These are phyloP conservation scores for Stenchaetothrips biformis DNA, from an alignment of 2,888 invertebrate species.

Conservation along the genomic window DNA sequence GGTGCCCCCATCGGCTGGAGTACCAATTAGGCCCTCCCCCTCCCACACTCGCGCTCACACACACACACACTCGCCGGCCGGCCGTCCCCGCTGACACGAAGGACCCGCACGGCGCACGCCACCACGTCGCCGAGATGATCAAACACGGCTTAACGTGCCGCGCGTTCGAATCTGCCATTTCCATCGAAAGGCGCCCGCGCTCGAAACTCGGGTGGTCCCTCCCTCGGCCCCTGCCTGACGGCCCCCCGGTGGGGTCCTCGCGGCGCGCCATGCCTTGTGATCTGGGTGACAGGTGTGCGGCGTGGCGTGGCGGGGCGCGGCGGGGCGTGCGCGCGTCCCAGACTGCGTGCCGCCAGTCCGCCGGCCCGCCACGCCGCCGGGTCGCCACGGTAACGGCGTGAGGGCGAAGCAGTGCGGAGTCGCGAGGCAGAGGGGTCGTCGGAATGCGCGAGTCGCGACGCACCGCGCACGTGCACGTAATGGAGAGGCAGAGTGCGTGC, in stretches of 20 bases:
- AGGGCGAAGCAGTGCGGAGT: background rate
- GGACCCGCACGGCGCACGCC: no score
- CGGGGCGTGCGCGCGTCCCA: background rate
- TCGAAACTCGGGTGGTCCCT: background rate
- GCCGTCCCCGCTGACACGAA: no score
- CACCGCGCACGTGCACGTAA: background rate
- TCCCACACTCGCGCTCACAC: background rate
- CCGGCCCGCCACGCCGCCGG: background rate
- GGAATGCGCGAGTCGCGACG: background rate
- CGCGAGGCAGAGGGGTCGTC: background rate
- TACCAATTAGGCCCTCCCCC: slow-evolving; percentile 12
- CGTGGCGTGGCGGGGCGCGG: no score
- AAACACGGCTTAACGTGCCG: background rate
- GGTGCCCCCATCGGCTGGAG: background rate
- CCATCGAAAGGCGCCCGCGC: background rate
- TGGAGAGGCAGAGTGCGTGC: no score
- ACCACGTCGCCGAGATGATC: background rate
- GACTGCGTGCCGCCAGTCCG: slow-evolving; percentile 8
- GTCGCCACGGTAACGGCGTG: background rate
- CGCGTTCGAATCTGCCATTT: background rate
- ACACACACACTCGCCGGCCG: background rate
- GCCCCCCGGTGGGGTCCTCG: background rate
- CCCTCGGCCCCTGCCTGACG: background rate
- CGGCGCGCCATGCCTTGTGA: background rate
- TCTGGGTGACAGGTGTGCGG: slow-evolving; percentile 9